Base-by-base conservation (phyloP, 1,140 invertebrate species). In the Zaprionus davidi region DNA sequence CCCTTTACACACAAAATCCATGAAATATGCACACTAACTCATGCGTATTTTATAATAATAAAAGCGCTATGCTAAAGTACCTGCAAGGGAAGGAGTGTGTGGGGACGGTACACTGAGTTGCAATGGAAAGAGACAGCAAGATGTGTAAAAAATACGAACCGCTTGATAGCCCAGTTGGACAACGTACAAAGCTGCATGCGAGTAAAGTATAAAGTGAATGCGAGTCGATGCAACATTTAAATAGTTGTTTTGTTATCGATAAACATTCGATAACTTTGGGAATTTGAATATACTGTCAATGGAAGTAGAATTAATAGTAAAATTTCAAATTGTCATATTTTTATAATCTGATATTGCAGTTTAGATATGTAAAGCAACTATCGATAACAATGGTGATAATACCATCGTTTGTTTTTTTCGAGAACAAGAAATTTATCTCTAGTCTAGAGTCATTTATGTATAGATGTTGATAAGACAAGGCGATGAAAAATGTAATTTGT, bases 1-100 rank as follows among this genome's bases (percentile, higher is more conserved):
- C 84, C 84, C 78, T 84, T 83, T 88, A 88, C 82, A 88, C 85
- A 88, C 84, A 83, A 88, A 88, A 88, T 81, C 85, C 85, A 88
- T 88, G 85, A 88, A 88, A 88, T 88, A 88, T 88, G 85, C 85
- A 88, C 85, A 88, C 85, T 88, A 88, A 88, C 85, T 88, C 85
- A 88, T 88, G 85, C 85, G 85, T 88, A 88, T 88, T 88, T 88
- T 88, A 90, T 88, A 88, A 88, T 88, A 88, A 88, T 88, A 90
- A 88, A 88, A 84, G 77, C 81, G 69, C 78, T 55, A 72, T 38
- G 56, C 60, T 28, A 75, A 80, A 84, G 75, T 78, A 78, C 57
- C 57, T 74, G 34, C 62, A 31, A 58, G 51, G 49, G 22, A 17
- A 44, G 38, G 49, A 26, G 34, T 3, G 9, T 34, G 49, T 24